Evolutionary conservation across 2,797 vertebrate species (phyloP).

Genomic region (Liasis olivaceus): DNA sequence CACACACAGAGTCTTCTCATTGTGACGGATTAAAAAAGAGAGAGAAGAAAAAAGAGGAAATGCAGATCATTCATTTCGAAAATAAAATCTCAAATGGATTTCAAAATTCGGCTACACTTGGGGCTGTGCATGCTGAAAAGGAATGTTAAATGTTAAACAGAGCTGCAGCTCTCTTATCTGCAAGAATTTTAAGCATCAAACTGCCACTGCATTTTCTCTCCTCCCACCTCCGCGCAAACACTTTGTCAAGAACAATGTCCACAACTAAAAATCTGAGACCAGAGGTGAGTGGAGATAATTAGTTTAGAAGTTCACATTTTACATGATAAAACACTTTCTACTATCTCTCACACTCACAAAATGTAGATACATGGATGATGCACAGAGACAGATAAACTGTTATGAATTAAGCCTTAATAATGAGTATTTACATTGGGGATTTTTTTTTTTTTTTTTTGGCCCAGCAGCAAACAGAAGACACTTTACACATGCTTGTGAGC

Average conservation of each 20-base stretch:
- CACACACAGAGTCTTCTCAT: neutral
- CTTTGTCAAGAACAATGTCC: neutral
- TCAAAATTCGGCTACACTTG: neutral
- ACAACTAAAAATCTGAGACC: neutral
- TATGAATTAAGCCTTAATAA: neutral
- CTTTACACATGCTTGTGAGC: neutral
- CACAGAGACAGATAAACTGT: neutral
- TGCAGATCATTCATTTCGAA: neutral
- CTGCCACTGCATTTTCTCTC: neutral
- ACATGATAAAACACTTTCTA: neutral
- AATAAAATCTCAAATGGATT: neutral
- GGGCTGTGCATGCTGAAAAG: neutral
- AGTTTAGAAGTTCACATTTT: neutral
- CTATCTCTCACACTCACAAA: neutral
- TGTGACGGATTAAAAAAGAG: neutral
- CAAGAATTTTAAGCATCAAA: neutral
- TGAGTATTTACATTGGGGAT: neutral
- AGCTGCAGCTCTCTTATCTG: neutral
- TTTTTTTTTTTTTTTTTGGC: too few species aligned
- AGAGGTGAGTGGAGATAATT: neutral
- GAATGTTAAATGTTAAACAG: neutral
- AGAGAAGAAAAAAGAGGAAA: neutral
- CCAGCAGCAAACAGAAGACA: neutral
- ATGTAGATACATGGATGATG: neutral
- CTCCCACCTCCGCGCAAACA: neutral